phyloP scores from a whole-genome alignment of 2,113 vertebrate genomes.

The Scatophagus argus region DNA sequence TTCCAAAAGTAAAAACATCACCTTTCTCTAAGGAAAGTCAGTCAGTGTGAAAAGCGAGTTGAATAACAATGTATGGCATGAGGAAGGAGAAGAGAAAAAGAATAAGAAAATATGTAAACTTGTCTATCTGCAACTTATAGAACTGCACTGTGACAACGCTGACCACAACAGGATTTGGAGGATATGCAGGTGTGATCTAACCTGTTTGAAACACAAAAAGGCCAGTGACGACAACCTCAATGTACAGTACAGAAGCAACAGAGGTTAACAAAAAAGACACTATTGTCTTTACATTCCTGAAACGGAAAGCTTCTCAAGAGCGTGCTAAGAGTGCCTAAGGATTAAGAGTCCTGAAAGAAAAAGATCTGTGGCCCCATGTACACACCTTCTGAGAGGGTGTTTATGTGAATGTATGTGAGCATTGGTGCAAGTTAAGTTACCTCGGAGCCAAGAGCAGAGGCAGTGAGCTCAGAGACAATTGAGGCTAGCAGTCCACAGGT shows the following conservation, averaged over 20 bases:
- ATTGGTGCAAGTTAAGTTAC: conserved; percentile 74
- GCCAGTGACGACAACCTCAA: not conserved
- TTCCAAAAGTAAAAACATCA: not conserved
- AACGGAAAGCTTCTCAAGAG: not conserved
- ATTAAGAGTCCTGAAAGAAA: too few species aligned
- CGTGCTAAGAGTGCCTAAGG: too few species aligned
- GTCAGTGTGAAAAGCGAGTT: conserved; percentile 11
- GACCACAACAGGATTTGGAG: not conserved
- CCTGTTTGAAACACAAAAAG: not conserved
- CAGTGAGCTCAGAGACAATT: conserved; percentile 97
- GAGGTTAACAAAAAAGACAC: not conserved
- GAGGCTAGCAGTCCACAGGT: conserved; percentile 96
- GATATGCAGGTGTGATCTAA: not conserved
- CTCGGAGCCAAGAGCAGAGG: conserved; percentile 97
- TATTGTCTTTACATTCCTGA: not conserved
- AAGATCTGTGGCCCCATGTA: not conserved
- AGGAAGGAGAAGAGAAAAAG: not conserved
- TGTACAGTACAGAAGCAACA: conserved; percentile 2
- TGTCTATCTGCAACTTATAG: not conserved
- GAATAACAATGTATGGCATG: not conserved
- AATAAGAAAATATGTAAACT: not conserved
- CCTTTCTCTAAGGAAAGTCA: not conserved
- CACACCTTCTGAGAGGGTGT: not conserved
- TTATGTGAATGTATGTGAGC: not conserved
- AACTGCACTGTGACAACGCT: not conserved